Evolutionary conservation across 2,888 invertebrate species (phyloP).

Genomic region (Sepiola atlantica): DNA sequence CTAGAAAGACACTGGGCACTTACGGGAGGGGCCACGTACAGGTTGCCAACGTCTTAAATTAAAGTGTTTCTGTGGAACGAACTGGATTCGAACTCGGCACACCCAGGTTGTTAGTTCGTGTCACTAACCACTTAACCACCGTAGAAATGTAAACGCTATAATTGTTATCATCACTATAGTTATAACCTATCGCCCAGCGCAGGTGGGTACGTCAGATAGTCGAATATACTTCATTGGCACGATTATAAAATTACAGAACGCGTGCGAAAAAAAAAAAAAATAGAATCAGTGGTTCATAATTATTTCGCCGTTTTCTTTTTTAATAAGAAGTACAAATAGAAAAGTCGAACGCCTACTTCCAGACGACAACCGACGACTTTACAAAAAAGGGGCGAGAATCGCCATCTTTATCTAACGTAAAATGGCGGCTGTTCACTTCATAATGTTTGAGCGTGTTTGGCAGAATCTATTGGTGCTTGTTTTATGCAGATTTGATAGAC

Average conservation of each 20-base stretch:
- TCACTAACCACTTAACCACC: too few species aligned
- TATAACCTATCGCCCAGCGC: too few species aligned
- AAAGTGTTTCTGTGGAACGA: too few species aligned
- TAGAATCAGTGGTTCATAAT: neutral
- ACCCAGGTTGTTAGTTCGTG: too few species aligned
- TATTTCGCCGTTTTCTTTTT: neutral
- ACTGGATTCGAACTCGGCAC: too few species aligned
- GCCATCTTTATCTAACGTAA: neutral
- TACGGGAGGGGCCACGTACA: too few species aligned
- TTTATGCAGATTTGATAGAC: conserved; percentile 32
- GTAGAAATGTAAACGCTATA: too few species aligned
- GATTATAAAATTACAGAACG: neutral
- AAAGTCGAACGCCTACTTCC: neutral
- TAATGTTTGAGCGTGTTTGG: neutral
- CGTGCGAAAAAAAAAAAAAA: neutral
- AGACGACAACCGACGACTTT: neutral
- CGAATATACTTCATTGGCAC: neutral
- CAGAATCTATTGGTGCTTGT: neutral
- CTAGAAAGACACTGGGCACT: too few species aligned
- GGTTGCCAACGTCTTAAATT: too few species aligned
- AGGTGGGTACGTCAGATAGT: too few species aligned
- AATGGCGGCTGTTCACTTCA: neutral
- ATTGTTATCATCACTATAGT: too few species aligned
- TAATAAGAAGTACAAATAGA: neutral
- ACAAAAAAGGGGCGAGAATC: neutral